Evolutionary conservation across 1,140 invertebrate species (phyloP).

Genomic region (Micrasema minimum): DNA sequence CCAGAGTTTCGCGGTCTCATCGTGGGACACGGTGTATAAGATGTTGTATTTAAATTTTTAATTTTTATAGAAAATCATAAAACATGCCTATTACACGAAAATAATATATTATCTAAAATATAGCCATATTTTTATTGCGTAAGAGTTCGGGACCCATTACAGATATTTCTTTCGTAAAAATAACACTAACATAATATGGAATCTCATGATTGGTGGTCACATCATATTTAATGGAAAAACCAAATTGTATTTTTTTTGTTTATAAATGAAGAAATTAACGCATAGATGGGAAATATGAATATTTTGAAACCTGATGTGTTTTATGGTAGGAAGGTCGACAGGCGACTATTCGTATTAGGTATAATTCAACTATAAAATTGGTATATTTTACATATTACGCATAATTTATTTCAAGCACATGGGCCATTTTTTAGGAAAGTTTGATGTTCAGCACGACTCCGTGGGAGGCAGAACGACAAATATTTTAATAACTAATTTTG

Average conservation of each 20-base stretch:
- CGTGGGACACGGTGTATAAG: too few relatives aligned
- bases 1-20: too few relatives aligned
- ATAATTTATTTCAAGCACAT: constrained; percentile 13
- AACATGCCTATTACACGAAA: too few relatives aligned
- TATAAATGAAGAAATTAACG: constrained; percentile 30
- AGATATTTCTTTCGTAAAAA: too few relatives aligned
- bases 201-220: constrained; percentile 1
- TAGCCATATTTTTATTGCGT: too few relatives aligned
- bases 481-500: constrained; percentile 4
- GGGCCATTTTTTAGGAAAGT: neutral
- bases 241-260: constrained; percentile 9
- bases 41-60: too few relatives aligned
- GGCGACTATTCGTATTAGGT: neutral
- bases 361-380: constrained; percentile 1
- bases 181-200: too few relatives aligned
- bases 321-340: constrained; percentile 11
- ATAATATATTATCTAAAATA: too few relatives aligned
- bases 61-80: too few relatives aligned
- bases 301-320: too few relatives aligned
- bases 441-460: constrained; percentile 2
- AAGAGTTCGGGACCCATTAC: too few relatives aligned
- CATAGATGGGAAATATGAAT: constrained; percentile 1
- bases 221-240: constrained; percentile 22
- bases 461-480: constrained; percentile 4
- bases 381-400: too few relatives aligned